Conservation (phyloP, 92 coral and sea anemone species). For the Zoanthus solanderi region DNA sequence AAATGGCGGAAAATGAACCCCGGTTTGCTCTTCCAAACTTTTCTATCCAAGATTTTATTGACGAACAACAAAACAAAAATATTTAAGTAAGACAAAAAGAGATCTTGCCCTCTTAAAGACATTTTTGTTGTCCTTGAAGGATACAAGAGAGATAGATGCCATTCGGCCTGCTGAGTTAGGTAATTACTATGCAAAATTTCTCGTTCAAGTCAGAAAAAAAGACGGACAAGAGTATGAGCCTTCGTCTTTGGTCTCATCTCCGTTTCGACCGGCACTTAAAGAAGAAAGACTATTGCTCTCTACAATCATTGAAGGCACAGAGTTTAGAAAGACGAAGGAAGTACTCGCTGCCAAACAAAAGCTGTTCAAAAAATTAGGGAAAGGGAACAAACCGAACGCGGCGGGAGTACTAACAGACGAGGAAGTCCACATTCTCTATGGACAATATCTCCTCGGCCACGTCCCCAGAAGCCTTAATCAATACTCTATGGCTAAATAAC, state of each 20-base stretch:
- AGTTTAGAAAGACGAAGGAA: slow-evolving; percentile 60
- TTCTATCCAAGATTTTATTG: neutral
- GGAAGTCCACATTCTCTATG: slow-evolving; percentile 64
- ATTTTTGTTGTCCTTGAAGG: neutral
- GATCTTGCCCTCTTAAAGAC: neutral
- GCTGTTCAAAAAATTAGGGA: slow-evolving; percentile 48
- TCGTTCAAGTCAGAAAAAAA: neutral
- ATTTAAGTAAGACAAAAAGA: neutral
- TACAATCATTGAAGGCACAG: slow-evolving; percentile 57
- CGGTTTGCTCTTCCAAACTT: neutral
- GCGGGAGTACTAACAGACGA: slow-evolving; percentile 74
- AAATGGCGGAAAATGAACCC: neutral
- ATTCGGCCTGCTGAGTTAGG: neutral
- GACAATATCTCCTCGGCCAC: slow-evolving; percentile 52
- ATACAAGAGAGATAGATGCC: neutral
- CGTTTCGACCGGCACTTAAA: slow-evolving; percentile 64
- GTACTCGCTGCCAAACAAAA: slow-evolving; percentile 56
- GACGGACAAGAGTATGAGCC: slow-evolving; percentile 59
- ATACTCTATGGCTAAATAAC: no score
- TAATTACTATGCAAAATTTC: neutral
- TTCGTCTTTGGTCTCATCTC: slow-evolving; percentile 50
- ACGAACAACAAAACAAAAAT: neutral
- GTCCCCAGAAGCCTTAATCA: no score
- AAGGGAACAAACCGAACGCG: slow-evolving; percentile 70
- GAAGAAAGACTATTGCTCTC: slow-evolving; percentile 54